Base-by-base conservation (phyloP, 2,888 invertebrate genomes). In the Nomada fucata region DNA sequence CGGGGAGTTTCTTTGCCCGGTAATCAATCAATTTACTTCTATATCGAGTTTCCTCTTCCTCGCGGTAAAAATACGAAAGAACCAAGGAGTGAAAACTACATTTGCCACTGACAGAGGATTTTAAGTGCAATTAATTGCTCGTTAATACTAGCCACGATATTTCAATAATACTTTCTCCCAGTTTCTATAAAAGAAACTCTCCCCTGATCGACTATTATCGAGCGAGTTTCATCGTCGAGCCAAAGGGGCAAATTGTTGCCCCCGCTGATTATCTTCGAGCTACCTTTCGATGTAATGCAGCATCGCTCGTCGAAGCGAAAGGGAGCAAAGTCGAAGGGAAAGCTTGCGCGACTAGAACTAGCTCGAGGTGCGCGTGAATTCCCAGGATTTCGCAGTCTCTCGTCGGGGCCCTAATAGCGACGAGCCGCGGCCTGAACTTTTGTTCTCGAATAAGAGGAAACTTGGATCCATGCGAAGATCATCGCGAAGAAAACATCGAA, bases 371-470 rank as follows among this genome's bases (percentile, higher is more conserved):
- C 50, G 70, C 64, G 60, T 57, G 79, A 74, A 83, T 81, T 74
- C 82, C 75, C 59, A 50, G 57, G 26, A 44, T 55, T 50, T 59
- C 29, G 70, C 68, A 47, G 64, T 69, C 60, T 84, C 61, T 61
- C 55, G 44, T 42, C 60, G 52, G 47, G 55, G 52, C 52, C 67
- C 63, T 55, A 61, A 63, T 55, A 59, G 70, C 47, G 52, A 50
- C 70, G 47, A 57, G 70, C 26, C 71, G 63, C 69, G 69, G 68
- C 60, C 63, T 69, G 55, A 59, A 75, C 60, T 85, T 78, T 77
- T 72, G 64, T 77, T 64, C 69, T 61, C 64, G 50, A 75, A 72
- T 77, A 74, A 75, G 55, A 68, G 60, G 69, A 55, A 81, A 85
- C 67, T 72, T 83, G 47, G 75, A 68, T 59, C 50, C 44, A 57